These are phyloP conservation scores for Eilema griseolum DNA, from an alignment of 2,888 invertebrate species.

Conservation along the genomic window DNA sequence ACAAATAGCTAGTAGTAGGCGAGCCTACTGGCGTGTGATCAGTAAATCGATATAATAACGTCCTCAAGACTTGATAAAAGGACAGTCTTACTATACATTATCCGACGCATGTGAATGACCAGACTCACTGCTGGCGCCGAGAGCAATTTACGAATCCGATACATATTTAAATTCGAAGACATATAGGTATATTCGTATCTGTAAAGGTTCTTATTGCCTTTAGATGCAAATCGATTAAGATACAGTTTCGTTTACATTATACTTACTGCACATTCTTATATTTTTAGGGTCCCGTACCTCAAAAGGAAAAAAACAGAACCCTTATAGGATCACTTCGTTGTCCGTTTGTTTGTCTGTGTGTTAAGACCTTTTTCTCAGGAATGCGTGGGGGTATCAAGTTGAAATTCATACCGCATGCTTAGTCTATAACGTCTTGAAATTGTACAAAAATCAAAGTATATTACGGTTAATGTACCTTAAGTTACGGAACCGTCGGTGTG, in stretches of 20 bases:
- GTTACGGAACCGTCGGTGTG: no score
- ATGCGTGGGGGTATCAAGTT: no score
- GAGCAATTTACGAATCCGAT: conserved; percentile 37
- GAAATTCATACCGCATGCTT: no score
- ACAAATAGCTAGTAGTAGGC: neutral
- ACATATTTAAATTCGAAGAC: conserved; percentile 33
- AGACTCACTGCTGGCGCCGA: conserved; percentile 30
- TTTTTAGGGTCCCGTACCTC: no score
- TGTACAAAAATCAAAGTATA: no score
- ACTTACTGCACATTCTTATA: neutral
- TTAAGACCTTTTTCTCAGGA: no score
- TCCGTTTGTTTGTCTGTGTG: no score
- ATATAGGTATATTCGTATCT: neutral
- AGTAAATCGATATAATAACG: neutral
- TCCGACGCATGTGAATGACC: conserved; percentile 28
- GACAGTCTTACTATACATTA: neutral
- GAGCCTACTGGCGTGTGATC: neutral
- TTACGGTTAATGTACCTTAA: no score
- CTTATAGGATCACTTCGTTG: no score
- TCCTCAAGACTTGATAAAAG: neutral
- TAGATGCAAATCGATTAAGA: conserved; percentile 3
- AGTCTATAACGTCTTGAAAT: no score
- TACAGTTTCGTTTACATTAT: neutral
- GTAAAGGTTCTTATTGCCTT: neutral
- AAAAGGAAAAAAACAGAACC: no score